phyloP scores from a whole-genome alignment of 2,797 vertebrate species.

The Xiphophorus birchmanni region DNA sequence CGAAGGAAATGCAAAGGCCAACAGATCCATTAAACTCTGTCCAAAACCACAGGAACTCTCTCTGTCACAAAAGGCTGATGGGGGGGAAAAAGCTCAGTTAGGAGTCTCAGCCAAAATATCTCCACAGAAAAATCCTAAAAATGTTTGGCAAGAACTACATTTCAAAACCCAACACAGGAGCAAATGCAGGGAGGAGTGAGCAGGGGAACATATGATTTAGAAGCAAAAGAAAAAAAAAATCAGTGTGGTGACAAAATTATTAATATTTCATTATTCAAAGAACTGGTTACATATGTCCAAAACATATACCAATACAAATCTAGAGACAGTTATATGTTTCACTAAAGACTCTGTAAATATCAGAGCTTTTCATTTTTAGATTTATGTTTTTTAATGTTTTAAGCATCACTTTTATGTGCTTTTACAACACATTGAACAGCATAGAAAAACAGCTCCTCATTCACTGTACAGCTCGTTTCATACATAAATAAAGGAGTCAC shows the following conservation, averaged over 20 bases:
- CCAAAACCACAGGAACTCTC: constrained; percentile 43
- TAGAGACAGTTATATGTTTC: background rate
- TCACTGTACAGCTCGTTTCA: background rate
- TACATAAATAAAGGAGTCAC: background rate
- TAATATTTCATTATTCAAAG: background rate
- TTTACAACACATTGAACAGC: background rate
- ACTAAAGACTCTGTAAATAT: background rate
- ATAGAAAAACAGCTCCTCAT: background rate
- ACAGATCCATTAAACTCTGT: constrained; percentile 70
- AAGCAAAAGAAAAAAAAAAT: background rate
- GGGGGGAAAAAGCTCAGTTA: constrained; percentile 7
- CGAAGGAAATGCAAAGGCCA: constrained; percentile 70
- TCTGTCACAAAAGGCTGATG: constrained; percentile 30
- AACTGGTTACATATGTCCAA: background rate
- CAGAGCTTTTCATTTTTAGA: background rate
- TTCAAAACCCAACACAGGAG: background rate
- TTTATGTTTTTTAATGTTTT: background rate
- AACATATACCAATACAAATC: background rate
- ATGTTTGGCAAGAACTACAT: background rate
- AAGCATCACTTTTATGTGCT: background rate
- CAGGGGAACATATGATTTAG: background rate
- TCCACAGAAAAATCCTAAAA: constrained; percentile 10
- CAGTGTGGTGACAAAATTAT: background rate
- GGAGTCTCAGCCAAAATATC: constrained; percentile 33
- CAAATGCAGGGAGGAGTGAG: background rate